phyloP scores from a whole-genome alignment of 1,140 invertebrate species.

The Amphibalanus amphitrite region DNA sequence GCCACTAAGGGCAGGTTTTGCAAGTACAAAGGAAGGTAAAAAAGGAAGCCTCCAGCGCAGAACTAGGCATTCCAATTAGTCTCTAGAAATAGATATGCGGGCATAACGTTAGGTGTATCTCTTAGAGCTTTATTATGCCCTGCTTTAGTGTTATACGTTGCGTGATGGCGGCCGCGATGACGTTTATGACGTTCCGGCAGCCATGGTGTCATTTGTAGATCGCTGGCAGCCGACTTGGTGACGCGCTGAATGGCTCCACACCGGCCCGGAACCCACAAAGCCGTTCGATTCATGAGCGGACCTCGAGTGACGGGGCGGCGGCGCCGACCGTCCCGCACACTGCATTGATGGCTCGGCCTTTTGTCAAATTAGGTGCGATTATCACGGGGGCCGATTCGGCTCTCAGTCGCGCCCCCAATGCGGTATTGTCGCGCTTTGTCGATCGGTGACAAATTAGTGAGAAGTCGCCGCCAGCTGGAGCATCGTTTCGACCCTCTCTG shows the following conservation, averaged over 20 bases:
- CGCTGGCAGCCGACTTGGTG: too few relatives aligned
- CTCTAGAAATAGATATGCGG: too few relatives aligned
- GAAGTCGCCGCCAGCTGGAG: not conserved
- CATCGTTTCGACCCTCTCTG: not conserved
- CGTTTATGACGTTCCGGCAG: too few relatives aligned
- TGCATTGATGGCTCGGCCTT: not conserved
- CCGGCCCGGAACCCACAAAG: not conserved
- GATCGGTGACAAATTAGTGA: not conserved
- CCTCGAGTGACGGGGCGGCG: not conserved
- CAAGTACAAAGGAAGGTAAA: too few relatives aligned
- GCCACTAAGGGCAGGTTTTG: too few relatives aligned
- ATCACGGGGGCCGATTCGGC: not conserved
- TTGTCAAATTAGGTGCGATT: constrained; percentile 1
- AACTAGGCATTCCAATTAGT: too few relatives aligned
- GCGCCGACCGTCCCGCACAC: not conserved
- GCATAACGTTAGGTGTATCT: too few relatives aligned
- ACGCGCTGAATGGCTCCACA: not conserved
- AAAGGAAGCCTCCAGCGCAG: too few relatives aligned
- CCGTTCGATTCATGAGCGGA: not conserved
- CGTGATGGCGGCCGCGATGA: too few relatives aligned
- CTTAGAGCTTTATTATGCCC: too few relatives aligned
- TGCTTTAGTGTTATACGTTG: too few relatives aligned
- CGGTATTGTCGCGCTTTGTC: constrained; percentile 1
- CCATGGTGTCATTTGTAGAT: too few relatives aligned
- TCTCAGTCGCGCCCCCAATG: not conserved